Conservation (phyloP, 2,888 invertebrate species). For the Mantis religiosa region DNA sequence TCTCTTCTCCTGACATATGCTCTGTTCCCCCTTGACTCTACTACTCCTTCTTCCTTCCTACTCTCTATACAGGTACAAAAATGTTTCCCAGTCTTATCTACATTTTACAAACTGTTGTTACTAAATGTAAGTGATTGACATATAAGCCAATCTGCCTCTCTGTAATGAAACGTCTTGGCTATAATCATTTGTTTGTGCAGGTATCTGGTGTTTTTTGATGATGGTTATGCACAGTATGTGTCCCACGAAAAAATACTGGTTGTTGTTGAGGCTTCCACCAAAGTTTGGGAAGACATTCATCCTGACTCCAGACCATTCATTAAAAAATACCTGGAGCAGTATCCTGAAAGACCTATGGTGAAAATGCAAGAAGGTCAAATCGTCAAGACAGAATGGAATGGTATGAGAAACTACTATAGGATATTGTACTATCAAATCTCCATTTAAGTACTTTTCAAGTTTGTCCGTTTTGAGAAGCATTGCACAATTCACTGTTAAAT, state of each 20-base stretch:
- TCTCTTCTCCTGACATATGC: too few species aligned
- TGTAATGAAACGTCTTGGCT: too few species aligned
- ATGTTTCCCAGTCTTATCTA: too few species aligned
- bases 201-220: slow-evolving; percentile 89
- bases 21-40: too few species aligned
- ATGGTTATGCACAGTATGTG: slow-evolving; percentile 87
- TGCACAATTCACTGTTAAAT: neutral
- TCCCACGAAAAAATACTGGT: slow-evolving; percentile 62
- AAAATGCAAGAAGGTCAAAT: slow-evolving; percentile 72
- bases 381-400: slow-evolving; percentile 83
- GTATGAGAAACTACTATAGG: slow-evolving; percentile 44
- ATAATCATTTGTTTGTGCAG: slow-evolving; percentile 43
- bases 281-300: slow-evolving; percentile 88
- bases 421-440: neutral
- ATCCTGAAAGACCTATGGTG: slow-evolving; percentile 88
- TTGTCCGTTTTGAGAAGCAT: neutral
- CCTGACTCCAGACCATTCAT: slow-evolving; percentile 79
- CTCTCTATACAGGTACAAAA: too few species aligned
- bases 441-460: neutral
- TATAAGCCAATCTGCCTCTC: too few species aligned
- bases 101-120: too few species aligned
- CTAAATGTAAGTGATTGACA: too few species aligned
- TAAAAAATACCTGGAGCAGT: slow-evolving; percentile 70
- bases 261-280: slow-evolving; percentile 62
- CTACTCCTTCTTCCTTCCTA: too few species aligned